Evolutionary conservation across 2,797 vertebrate genomes (phyloP).

Genomic region (Onychomys leucogaster): DNA sequence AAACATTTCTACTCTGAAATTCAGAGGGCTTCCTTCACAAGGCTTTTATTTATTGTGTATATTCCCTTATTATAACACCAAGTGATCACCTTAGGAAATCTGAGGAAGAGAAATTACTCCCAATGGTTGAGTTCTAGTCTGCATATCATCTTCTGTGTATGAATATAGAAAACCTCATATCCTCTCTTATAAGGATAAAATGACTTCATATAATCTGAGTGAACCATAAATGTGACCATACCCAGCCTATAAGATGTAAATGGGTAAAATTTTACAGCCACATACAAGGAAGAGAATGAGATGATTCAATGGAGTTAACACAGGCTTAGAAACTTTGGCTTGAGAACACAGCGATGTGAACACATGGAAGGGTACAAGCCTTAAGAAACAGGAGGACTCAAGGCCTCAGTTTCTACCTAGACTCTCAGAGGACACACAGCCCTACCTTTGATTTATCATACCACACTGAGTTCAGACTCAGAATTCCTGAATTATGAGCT

Average conservation of each 20-base stretch:
- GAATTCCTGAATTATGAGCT: neutral
- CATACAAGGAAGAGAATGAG: neutral
- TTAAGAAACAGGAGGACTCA: neutral
- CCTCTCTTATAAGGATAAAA: neutral
- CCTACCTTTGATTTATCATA: neutral
- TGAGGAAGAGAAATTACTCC: neutral
- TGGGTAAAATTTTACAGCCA: neutral
- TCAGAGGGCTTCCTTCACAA: neutral
- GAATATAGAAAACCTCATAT: neutral
- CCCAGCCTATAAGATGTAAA: fast-evolving
- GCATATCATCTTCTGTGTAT: neutral
- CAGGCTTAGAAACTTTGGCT: neutral
- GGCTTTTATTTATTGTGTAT: neutral
- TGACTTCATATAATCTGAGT: neutral
- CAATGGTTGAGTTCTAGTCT: fast-evolving
- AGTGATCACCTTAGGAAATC: neutral
- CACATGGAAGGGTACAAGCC: neutral
- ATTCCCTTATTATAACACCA: neutral
- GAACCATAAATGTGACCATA: neutral
- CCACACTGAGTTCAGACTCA: neutral
- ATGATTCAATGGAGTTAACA: neutral
- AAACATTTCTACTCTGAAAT: neutral
- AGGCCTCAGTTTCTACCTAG: neutral
- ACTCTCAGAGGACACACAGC: neutral
- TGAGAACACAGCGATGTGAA: neutral